phyloP scores from a whole-genome alignment of 2,797 vertebrate genomes.

The Micropoecilia bifurca region DNA sequence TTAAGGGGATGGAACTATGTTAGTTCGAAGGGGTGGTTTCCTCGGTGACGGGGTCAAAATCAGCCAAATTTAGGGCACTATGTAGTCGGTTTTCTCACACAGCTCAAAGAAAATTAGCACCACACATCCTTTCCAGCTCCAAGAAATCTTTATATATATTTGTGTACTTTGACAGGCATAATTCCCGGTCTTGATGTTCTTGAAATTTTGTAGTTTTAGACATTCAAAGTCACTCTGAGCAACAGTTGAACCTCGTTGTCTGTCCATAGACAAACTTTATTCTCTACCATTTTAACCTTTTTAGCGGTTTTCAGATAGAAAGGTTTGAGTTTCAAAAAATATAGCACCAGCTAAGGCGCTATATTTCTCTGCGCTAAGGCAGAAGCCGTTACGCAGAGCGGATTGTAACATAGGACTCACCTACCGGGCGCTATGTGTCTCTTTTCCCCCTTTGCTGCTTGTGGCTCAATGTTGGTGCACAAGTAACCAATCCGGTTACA shows the following conservation, averaged over 20 bases:
- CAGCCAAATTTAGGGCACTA: background rate
- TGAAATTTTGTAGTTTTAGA: background rate
- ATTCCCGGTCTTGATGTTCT: background rate
- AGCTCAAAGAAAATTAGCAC: too few relatives aligned
- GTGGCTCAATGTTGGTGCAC: too few relatives aligned
- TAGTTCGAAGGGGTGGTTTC: background rate
- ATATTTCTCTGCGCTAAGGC: too few relatives aligned
- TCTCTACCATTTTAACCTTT: background rate
- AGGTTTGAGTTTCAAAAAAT: background rate
- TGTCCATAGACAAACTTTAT: background rate
- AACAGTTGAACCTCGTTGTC: background rate
- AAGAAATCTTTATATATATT: background rate
- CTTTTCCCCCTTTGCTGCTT: too few relatives aligned
- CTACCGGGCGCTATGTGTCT: too few relatives aligned
- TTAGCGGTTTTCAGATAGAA: too few relatives aligned
- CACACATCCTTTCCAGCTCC: too few relatives aligned
- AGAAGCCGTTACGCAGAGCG: too few relatives aligned
- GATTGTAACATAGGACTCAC: too few relatives aligned
- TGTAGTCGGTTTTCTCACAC: background rate
- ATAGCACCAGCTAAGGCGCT: background rate
- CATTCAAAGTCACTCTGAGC: background rate
- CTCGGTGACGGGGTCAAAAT: background rate
- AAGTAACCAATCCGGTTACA: too few relatives aligned
- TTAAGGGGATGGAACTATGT: background rate
- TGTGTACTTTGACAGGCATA: rapidly evolving